Evolutionary conservation across 2,888 invertebrate species (phyloP).

Genomic region (Epirrhoe tristata): DNA sequence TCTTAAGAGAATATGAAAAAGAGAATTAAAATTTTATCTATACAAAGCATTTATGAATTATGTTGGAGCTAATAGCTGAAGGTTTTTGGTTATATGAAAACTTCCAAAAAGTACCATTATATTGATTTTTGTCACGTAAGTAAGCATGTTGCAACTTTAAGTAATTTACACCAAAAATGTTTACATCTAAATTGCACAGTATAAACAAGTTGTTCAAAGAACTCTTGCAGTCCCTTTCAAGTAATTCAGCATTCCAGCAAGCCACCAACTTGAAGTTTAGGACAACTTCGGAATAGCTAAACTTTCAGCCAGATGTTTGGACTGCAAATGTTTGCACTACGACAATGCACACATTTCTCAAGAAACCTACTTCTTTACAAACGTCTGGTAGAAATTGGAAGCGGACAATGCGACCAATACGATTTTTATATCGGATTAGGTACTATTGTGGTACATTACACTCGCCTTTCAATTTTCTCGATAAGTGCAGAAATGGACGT

Average conservation of each 20-base stretch:
- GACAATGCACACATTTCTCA: slow-evolving; percentile 24
- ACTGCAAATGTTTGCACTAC: slow-evolving; percentile 37
- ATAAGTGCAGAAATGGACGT: slow-evolving; percentile 45
- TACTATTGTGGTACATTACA: slow-evolving; percentile 44
- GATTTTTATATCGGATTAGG: slow-evolving; percentile 40
- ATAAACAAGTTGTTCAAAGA: slow-evolving; percentile 18
- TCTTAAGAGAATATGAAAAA: no score
- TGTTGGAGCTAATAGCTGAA: no score
- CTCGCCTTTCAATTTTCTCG: slow-evolving; percentile 47
- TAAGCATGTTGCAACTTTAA: background rate
- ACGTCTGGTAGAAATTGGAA: slow-evolving; percentile 21
- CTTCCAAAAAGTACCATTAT: no score
- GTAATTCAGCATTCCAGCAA: slow-evolving; percentile 42
- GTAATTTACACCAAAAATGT: background rate
- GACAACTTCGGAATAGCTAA: slow-evolving; percentile 43
- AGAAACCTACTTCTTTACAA: slow-evolving; percentile 16
- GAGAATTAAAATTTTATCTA: no score
- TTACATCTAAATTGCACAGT: background rate
- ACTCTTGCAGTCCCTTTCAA: slow-evolving; percentile 38
- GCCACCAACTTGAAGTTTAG: slow-evolving; percentile 37
- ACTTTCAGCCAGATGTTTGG: slow-evolving; percentile 42
- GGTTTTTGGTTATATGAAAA: no score
- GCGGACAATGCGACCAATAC: slow-evolving; percentile 34
- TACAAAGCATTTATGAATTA: no score
- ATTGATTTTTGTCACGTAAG: no score